These are phyloP conservation scores for Drosophila pectinifera DNA, from an alignment of 1,140 invertebrate species.

Conservation along the genomic window DNA sequence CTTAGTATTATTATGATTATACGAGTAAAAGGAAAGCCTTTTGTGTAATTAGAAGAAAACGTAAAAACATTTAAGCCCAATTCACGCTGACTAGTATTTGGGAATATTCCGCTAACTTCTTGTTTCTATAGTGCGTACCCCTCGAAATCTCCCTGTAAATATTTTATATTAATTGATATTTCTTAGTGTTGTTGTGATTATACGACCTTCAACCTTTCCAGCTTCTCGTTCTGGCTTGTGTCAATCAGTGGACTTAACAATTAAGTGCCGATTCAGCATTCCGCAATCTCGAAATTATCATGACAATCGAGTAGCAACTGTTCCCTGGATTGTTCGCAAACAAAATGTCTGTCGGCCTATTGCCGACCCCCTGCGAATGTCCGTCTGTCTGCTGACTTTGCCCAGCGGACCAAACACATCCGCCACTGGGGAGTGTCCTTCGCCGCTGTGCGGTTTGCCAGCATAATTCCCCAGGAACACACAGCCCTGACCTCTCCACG, in stretches of 20 bases:
- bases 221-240: background rate
- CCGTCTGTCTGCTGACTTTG: constrained; percentile 5
- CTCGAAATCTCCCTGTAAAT: too few species aligned
- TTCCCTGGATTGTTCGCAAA: constrained; percentile 14
- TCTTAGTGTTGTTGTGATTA: too few species aligned
- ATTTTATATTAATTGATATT: too few species aligned
- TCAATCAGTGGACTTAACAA: constrained; percentile 17
- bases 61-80: too few species aligned
- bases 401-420: constrained; percentile 34
- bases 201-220: background rate
- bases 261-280: constrained; percentile 35
- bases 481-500: constrained; percentile 1
- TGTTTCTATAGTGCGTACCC: too few species aligned
- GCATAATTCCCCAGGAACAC: constrained; percentile 47
- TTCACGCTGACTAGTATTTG: too few species aligned
- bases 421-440: constrained; percentile 12
- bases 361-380: constrained; percentile 30
- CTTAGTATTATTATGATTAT: too few species aligned
- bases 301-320: constrained; percentile 29
- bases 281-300: constrained; percentile 17
- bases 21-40: background rate
- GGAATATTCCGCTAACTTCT: too few species aligned
- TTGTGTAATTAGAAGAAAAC: background rate
- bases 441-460: constrained; percentile 18
- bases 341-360: constrained; percentile 35